phyloP scores from a whole-genome alignment of 2,113 vertebrate species.

The Sterrhoptilus dennistouni region DNA sequence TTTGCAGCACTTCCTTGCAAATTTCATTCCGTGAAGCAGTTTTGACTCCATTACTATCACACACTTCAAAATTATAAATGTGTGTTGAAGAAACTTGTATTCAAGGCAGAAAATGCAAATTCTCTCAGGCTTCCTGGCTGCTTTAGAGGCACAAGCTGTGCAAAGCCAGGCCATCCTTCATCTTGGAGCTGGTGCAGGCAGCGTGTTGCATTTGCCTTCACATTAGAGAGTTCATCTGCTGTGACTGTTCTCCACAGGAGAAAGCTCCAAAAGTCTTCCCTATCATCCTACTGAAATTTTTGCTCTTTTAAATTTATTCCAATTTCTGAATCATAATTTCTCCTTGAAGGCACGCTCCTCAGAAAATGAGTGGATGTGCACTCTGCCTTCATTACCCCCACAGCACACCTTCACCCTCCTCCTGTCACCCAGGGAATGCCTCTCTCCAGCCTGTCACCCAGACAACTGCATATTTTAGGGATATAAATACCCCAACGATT shows the following conservation, averaged over 20 bases:
- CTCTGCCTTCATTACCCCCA: accelerated
- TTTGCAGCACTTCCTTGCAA: not conserved
- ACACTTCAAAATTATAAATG: not conserved
- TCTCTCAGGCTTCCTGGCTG: not conserved
- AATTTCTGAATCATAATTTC: not conserved
- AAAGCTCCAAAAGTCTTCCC: not conserved
- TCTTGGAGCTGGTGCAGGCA: not conserved
- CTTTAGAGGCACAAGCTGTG: not conserved
- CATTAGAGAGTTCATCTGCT: not conserved
- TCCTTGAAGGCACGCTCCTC: not conserved
- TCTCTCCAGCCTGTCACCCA: not conserved
- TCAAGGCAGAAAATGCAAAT: not conserved
- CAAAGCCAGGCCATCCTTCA: not conserved
- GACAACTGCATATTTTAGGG: not conserved
- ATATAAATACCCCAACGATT: not conserved
- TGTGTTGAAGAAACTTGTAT: not conserved
- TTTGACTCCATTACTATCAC: not conserved
- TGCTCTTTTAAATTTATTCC: not conserved
- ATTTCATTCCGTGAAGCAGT: not conserved
- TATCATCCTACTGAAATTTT: not conserved
- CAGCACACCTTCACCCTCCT: not conserved
- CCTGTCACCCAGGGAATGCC: not conserved
- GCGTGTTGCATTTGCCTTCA: accelerated
- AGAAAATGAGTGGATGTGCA: not conserved
- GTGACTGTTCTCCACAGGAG: not conserved